Evolutionary conservation across 2,113 vertebrate species (phyloP), one percentile per base, ranked within the genome.

Genomic region (Aspidoscelis tigris): DNA sequence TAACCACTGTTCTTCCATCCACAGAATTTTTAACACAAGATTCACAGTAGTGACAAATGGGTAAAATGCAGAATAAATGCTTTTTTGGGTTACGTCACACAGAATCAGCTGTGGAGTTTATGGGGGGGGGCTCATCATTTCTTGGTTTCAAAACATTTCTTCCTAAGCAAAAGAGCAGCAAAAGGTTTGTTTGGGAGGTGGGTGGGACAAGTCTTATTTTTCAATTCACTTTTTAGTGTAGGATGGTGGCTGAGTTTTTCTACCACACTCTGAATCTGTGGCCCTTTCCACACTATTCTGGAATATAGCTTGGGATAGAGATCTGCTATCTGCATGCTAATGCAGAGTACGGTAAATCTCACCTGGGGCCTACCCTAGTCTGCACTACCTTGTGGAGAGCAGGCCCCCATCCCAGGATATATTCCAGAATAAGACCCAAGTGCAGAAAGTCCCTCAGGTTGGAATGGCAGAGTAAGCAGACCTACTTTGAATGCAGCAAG

Each of bases 41-140:
- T n/a, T 0, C 20, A 2, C 90, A 93, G 90, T 92, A 82, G 87
- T 90, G 95, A 95, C 94, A 95, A 96, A 96, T 95, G 94, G 93
- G 91, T 90, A 91, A 96, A 96, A 96, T 96, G 94, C 93, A 96
- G 96, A 96, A 96, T 93, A 96, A 97, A 96, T 95, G 95, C 92
- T 95, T 94, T 95, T 96, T 96, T 94, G 94, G 94, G 93, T 95
- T 91, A 88, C 91, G 90, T 77, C 81, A 86, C 87, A 93, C 80
- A 75, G 85, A 90, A 93, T 93, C 24, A 89, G 89, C 92, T 90
- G 88, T 91, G 93, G 86, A 88, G 89, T 86, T 91, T 93, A 91
- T 84, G 1, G 88, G 85, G 92, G 91, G 88, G 85, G 92, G 91
- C 90, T 92, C 89, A 91, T 88, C 75, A 39, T 89, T 89, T 90